These are phyloP conservation scores for Pitta sordida DNA, from an alignment of 2,113 vertebrate genomes.

Conservation along the genomic window DNA sequence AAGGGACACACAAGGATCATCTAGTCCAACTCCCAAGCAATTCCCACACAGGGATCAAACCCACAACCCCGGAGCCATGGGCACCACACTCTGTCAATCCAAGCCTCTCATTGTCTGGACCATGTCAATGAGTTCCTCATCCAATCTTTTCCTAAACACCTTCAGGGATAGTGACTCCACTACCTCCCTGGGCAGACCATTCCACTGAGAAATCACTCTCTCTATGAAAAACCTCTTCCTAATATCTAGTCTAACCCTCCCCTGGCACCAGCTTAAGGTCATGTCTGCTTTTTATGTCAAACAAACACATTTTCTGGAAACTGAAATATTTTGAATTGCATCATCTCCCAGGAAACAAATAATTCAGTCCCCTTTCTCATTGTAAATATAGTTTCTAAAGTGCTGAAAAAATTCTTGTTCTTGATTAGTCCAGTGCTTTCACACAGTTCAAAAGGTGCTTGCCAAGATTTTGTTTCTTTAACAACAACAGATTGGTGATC, in stretches of 20 bases:
- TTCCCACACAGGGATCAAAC: too few species aligned
- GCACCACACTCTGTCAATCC: too few species aligned
- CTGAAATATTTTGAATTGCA: neutral
- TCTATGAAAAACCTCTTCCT: neutral
- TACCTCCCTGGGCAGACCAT: neutral
- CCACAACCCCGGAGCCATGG: too few species aligned
- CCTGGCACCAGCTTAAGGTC: neutral
- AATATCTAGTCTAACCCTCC: neutral
- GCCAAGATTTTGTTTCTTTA: neutral
- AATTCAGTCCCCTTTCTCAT: neutral
- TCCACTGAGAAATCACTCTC: neutral
- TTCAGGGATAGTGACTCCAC: too few species aligned
- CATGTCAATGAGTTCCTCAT: fast-evolving
- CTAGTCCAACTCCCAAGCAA: too few species aligned
- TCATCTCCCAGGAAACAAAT: neutral
- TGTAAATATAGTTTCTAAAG: neutral
- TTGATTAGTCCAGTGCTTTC: neutral
- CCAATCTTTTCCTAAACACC: neutral
- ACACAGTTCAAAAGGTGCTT: neutral
- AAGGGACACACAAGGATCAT: too few species aligned
- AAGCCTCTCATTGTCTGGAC: too few species aligned
- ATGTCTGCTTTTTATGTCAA: neutral
- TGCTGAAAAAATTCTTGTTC: neutral
- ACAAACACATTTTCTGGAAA: neutral
- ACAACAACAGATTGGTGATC: neutral